Evolutionary conservation across 2,797 vertebrate genomes (phyloP).

Genomic region (Coluber constrictor): DNA sequence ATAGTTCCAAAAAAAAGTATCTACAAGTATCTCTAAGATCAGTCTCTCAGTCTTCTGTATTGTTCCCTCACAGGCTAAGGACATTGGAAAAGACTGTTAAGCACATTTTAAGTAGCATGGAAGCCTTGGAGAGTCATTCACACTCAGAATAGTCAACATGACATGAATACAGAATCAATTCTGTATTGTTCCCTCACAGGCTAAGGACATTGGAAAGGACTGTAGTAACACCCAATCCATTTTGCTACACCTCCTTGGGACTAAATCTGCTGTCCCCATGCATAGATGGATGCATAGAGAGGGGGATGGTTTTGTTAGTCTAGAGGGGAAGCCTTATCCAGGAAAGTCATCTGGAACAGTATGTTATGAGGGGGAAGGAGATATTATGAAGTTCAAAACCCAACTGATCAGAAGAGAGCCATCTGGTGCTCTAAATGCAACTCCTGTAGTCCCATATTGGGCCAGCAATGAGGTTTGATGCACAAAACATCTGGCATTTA

Average conservation of each 20-base stretch:
- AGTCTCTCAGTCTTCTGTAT: not conserved
- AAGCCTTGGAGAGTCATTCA: not conserved
- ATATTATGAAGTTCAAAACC: not conserved
- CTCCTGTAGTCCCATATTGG: not conserved
- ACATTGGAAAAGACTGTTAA: not conserved
- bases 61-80: too few relatives aligned
- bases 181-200: not conserved
- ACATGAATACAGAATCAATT: not conserved
- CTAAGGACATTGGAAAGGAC: not conserved
- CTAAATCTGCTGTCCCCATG: not conserved
- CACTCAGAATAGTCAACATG: not conserved
- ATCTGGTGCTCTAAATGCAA: not conserved
- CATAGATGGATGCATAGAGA: not conserved
- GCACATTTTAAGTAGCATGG: not conserved
- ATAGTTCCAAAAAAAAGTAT: not conserved
- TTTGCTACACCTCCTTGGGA: not conserved
- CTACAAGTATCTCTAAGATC: not conserved
- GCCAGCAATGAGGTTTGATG: not conserved
- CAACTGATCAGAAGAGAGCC: not conserved
- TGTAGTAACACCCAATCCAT: not conserved
- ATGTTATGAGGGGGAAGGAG: not conserved
- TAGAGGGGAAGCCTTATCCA: not conserved
- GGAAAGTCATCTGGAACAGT: not conserved
- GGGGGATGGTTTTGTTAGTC: not conserved
- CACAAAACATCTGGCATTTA: not conserved